Evolutionary conservation across 2,888 invertebrate species (phyloP).

Genomic region (Plemyria rubiginata): DNA sequence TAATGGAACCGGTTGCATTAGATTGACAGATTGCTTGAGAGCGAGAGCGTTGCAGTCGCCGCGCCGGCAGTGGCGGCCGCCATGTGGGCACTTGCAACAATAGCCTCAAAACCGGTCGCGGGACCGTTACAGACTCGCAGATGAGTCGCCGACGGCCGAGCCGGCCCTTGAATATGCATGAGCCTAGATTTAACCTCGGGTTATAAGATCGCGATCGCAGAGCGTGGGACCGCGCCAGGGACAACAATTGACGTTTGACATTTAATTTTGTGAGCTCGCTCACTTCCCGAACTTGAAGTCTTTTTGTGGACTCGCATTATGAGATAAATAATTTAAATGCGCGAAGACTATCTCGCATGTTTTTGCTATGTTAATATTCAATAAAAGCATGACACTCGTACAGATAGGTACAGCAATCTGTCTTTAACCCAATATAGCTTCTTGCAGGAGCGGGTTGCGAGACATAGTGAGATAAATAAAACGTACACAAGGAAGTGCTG

Average conservation of each 20-base stretch:
- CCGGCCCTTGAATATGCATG: slow-evolving; percentile 80
- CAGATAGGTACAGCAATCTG: no score
- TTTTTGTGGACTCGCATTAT: slow-evolving; percentile 29
- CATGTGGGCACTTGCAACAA: slow-evolving; percentile 70
- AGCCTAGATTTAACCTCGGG: slow-evolving; percentile 79
- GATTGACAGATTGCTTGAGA: slow-evolving; percentile 25
- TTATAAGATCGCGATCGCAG: slow-evolving; percentile 73
- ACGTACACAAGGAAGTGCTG: slow-evolving; percentile 48
- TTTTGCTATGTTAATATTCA: not conserved
- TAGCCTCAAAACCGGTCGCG: slow-evolving; percentile 77
- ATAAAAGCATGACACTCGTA: no score
- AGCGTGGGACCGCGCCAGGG: slow-evolving; percentile 73
- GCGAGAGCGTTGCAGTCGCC: slow-evolving; percentile 33
- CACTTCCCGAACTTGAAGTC: slow-evolving; percentile 51
- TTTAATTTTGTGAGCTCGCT: slow-evolving; percentile 49
- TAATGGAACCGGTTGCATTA: slow-evolving; percentile 35
- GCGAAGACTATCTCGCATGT: not conserved
- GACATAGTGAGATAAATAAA: slow-evolving; percentile 32
- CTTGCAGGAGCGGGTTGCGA: slow-evolving; percentile 20
- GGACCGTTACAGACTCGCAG: slow-evolving; percentile 74
- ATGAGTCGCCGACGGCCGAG: slow-evolving; percentile 71
- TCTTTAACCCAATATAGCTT: no score
- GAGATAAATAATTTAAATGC: not conserved
- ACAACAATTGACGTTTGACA: slow-evolving; percentile 71
- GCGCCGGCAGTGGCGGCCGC: slow-evolving; percentile 36